Evolutionary conservation across 2,797 vertebrate genomes (phyloP), one percentile per base, ranked within the genome.

Genomic region (Fundulus diaphanus): DNA sequence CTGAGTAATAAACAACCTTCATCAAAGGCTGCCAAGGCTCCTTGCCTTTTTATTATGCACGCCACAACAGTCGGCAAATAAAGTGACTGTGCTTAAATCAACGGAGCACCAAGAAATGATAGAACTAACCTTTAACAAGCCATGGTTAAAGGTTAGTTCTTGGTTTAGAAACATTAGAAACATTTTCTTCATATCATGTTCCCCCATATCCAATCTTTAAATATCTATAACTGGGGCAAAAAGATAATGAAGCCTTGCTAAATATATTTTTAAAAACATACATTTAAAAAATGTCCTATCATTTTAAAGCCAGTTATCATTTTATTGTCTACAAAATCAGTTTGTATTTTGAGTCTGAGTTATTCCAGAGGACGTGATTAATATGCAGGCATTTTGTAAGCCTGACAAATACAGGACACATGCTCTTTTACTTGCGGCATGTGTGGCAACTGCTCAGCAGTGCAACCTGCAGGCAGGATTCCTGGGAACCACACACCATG

Each of bases 101-200:
- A 65, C 78, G 33, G 83, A 92, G 87, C 85, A 87, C 74, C 81
- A 72, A 93, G 92, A 94, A 93, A 94, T 90, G 82, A 90, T 87
- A 83, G 70, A 48, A 66, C 85, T 87, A 87, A 90, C 86, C 84
- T 74, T 73, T 52, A 81, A 84, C 79, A 67, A 85, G 79, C 72
- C 78, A 52, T n/a, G n/a, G n/a, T n/a, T n/a, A n/a, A n/a, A n/a
- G n/a, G n/a, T n/a, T n/a, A n/a, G 80, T 80, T 81, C 81, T 74
- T 69, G 82, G 78, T 86, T 85, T 83, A 77, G 42, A 83, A 88
- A 85, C 79, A 85, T 85, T 83, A 77, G 42, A 83, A 88, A 85
- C 79, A 85, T 77, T 88, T 77, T 79, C 68, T 88, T 88, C 59
- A 46, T n/a, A 70, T 78, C 77, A 75, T 67, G 82, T 82, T 79